Evolutionary conservation across 2,113 vertebrate species (phyloP).

Genomic region (Megaceryle torquata): DNA sequence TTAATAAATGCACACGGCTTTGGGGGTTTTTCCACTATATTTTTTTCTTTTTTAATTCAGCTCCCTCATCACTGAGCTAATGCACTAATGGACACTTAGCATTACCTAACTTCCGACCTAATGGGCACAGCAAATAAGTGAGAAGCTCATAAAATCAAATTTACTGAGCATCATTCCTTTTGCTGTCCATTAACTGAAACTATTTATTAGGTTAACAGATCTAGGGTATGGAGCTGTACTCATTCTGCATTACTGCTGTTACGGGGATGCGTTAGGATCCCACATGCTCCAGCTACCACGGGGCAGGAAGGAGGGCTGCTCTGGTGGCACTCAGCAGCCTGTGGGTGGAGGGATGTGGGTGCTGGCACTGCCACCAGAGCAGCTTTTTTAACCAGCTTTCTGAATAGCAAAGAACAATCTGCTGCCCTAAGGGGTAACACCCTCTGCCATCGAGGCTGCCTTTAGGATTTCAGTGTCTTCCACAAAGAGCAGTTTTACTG

Average conservation of each 20-base stretch:
- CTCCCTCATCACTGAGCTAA: constrained; percentile 43
- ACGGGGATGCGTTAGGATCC: neutral
- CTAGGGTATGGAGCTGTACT: neutral
- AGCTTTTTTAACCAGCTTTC: neutral
- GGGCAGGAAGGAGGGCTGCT: neutral
- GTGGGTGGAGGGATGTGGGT: accelerated
- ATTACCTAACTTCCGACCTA: constrained; percentile 50
- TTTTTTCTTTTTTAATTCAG: neutral
- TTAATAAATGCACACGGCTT: neutral
- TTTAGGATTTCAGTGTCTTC: neutral
- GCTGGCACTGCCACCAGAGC: neutral
- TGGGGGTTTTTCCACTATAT: neutral
- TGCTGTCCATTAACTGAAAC: constrained; percentile 45
- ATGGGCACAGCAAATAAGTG: constrained; percentile 53
- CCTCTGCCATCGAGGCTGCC: neutral
- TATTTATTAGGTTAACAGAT: constrained; percentile 49
- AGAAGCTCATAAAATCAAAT: constrained; percentile 63
- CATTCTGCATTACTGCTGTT: neutral
- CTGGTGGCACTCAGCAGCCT: neutral
- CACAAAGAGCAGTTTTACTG: neutral
- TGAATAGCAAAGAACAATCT: neutral
- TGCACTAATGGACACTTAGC: constrained; percentile 58
- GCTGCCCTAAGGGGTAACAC: neutral
- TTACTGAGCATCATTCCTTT: constrained; percentile 31
- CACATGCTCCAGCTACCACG: neutral